A percentile compares a stretch with the other conserved stretches of the same genome.
Conservation (phyloP, 2,797 vertebrate genomes). For the Peromyscus aztecus region DNA sequence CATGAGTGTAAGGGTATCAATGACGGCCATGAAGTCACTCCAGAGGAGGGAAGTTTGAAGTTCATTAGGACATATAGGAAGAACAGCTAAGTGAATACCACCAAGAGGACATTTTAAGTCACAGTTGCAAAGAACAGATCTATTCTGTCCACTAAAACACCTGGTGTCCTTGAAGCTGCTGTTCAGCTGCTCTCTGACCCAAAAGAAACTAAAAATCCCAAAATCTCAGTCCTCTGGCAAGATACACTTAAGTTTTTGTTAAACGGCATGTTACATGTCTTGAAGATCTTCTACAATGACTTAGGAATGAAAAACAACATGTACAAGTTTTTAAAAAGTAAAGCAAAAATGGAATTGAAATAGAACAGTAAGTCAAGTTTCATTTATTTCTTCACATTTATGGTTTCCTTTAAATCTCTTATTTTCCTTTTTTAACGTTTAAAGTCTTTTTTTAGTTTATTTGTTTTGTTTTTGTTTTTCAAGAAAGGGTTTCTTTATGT, state of each 20-base stretch:
- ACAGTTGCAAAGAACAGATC: conserved; percentile 20
- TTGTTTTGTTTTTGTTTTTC: neutral
- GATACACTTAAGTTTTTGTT: conserved; percentile 53
- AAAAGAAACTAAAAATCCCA: neutral
- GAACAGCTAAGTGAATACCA: neutral
- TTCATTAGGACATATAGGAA: neutral
- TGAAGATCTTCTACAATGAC: conserved; percentile 18
- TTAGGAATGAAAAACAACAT: conserved; percentile 65
- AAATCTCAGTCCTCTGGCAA: neutral
- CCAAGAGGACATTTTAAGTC: neutral
- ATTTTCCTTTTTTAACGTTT: neutral
- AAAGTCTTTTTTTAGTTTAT: neutral
- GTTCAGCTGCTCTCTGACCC: conserved; percentile 41
- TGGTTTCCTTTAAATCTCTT: conserved; percentile 53
- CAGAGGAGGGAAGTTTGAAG: neutral
- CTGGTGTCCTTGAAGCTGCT: conserved; percentile 56
- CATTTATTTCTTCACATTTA: neutral
- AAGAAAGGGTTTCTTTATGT: neutral
- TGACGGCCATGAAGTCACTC: neutral
- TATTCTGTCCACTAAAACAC: neutral
- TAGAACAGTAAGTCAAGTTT: neutral
- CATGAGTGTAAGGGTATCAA: neutral
- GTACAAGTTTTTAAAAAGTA: neutral
- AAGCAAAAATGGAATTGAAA: neutral
- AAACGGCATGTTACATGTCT: conserved; percentile 34